Evolutionary conservation across 2,797 vertebrate species (phyloP), one percentile per base, ranked within the genome.

Genomic region (Orestias chungarensis): DNA sequence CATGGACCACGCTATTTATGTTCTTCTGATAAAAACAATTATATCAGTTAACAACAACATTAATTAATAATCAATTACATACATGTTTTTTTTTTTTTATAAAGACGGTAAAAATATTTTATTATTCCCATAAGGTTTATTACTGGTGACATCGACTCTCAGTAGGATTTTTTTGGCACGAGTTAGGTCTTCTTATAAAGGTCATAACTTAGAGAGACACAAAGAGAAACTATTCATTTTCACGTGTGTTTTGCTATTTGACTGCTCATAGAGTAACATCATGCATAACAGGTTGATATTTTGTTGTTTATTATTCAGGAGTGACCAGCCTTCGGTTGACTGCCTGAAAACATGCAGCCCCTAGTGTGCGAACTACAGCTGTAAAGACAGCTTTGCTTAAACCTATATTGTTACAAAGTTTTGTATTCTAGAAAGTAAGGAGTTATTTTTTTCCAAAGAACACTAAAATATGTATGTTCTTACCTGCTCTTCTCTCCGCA

Each of bases 401-500:
- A n/a, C 47, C 47, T 23, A 50, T 8, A n/a, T 3, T 7, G 1
- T 40, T 40, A 9, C 6, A 50, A n/a, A 9, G 47, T 23, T n/a
- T 47, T 47, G 4, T 47, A 6, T 47, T 49, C 17, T n/a, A n/a
- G n/a, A n/a, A n/a, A n/a, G n/a, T n/a, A n/a, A n/a, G n/a, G n/a
- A n/a, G n/a, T n/a, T n/a, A n/a, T n/a, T n/a, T n/a, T n/a, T n/a
- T n/a, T n/a, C n/a, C n/a, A n/a, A n/a, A n/a, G n/a, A n/a, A n/a
- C n/a, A n/a, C n/a, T n/a, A n/a, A n/a, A n/a, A 61, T 47, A 0
- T 5, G 1, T 0, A 8, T 14, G 27, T 47, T 18, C 52, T 91
- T 85, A 96, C 97, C 92, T 95, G 95, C 86, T 97, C 94, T 81
- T 88, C 83, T 68, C 92, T 91, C 79, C 92, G 88, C 29, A 91